These are phyloP conservation scores for Oryzias dopingdopingensis DNA, from an alignment of 2,797 vertebrate species.

Conservation along the genomic window DNA sequence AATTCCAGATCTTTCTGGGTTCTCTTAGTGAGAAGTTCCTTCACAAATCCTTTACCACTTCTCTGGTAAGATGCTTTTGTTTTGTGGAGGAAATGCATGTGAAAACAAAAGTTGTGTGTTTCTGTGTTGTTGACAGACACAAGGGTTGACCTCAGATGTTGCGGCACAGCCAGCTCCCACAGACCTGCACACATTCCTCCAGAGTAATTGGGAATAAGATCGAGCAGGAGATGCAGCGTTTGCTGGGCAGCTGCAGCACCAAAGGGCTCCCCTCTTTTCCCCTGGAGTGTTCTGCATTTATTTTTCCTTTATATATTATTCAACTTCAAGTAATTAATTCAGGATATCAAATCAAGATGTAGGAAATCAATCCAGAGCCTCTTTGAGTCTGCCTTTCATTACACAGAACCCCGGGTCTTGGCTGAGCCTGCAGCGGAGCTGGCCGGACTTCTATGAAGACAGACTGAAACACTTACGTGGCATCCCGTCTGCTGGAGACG, in stretches of 20 bases:
- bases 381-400: constrained; percentile 79
- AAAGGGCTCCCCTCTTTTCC: constrained; percentile 64
- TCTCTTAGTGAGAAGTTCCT: too few relatives aligned
- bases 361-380: constrained; percentile 82
- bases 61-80: too few relatives aligned
- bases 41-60: too few relatives aligned
- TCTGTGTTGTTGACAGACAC: not conserved
- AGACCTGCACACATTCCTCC: constrained; percentile 21
- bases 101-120: too few relatives aligned
- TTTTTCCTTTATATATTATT: constrained; percentile 85
- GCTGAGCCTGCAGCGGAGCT: constrained; percentile 69
- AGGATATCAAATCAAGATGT: constrained; percentile 87
- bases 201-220: constrained; percentile 54
- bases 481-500: constrained; percentile 66
- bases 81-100: too few relatives aligned
- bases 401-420: constrained; percentile 57
- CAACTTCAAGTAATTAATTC: constrained; percentile 85
- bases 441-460: constrained; percentile 68
- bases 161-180: not conserved
- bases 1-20: too few relatives aligned
- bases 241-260: constrained; percentile 23
- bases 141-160: too few relatives aligned
- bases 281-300: constrained; percentile 77
- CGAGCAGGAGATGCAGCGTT: constrained; percentile 63
- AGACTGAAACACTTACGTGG: constrained; percentile 76